A percentile compares a stretch with the other conserved stretches of the same genome.
Evolutionary conservation across 2,113 vertebrate genomes (phyloP).

Genomic region (Camarhynchus parvulus): DNA sequence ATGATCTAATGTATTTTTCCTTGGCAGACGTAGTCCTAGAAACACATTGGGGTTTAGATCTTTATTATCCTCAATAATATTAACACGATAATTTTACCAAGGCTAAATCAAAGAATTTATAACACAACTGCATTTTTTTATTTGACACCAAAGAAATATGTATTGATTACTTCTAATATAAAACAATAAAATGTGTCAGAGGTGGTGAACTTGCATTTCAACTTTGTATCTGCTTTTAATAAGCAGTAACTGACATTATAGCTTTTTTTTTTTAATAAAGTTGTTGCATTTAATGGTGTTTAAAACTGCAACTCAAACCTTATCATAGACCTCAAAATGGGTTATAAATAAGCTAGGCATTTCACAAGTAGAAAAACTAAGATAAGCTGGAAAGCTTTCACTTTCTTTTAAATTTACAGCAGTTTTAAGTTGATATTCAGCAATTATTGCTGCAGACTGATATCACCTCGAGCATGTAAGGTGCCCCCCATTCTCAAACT

Average conservation of each 20-base stretch:
- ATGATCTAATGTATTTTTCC: neutral
- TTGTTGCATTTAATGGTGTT: neutral
- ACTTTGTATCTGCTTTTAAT: neutral
- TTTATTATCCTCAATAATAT: neutral
- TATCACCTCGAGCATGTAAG: neutral
- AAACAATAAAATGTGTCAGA: neutral
- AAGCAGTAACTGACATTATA: neutral
- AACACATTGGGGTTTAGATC: accelerated
- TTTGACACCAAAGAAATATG: neutral
- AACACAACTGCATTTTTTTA: accelerated
- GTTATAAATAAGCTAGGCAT: neutral
- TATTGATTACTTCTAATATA: neutral
- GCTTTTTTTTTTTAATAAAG: neutral
- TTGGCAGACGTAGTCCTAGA: neutral
- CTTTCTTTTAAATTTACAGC: neutral
- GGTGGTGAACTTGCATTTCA: neutral
- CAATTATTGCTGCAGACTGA: neutral
- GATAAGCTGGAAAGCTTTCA: neutral
- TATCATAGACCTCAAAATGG: neutral
- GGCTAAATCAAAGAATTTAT: neutral
- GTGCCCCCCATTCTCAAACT: neutral
- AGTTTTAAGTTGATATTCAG: neutral
- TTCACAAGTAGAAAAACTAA: neutral
- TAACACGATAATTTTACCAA: neutral
- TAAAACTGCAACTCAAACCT: neutral